Evolutionary conservation across 1,140 invertebrate species (phyloP).

Genomic region (Eubasilissa regina): DNA sequence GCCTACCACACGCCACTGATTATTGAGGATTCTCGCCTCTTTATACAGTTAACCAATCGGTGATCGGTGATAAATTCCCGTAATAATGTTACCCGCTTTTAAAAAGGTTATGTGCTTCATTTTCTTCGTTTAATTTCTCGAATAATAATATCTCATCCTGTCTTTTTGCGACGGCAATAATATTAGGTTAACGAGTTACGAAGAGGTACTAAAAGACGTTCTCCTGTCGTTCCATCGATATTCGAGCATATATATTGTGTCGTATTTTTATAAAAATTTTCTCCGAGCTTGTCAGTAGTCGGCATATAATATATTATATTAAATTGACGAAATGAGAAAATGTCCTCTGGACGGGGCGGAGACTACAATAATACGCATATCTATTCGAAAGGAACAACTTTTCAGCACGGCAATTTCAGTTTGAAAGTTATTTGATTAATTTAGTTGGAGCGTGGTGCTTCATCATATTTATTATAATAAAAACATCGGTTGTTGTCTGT

Average conservation of each 20-base stretch:
- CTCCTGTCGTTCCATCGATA: not conserved
- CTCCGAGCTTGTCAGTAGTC: not conserved
- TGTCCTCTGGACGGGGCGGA: too few species aligned
- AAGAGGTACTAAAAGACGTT: not conserved
- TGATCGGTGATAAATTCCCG: too few species aligned
- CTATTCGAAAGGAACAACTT: not conserved
- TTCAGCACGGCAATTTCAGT: not conserved
- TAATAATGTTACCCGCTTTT: too few species aligned
- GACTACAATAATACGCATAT: not conserved
- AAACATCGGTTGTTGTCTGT: conserved; percentile 8
- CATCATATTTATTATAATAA: conserved; percentile 5
- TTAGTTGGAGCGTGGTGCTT: not conserved
- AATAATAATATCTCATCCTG: too few species aligned
- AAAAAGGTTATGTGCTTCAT: too few species aligned
- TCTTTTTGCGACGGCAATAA: not conserved
- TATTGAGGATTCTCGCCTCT: too few species aligned
- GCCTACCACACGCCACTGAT: too few species aligned
- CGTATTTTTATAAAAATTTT: not conserved
- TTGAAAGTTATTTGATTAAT: conserved; percentile 22
- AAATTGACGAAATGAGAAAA: not conserved
- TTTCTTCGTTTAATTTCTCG: too few species aligned
- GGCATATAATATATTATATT: not conserved
- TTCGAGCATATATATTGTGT: not conserved
- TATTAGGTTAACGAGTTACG: not conserved
- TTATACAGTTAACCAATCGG: too few species aligned